Evolutionary conservation across 2,113 vertebrate species (phyloP), one percentile per base, ranked within the genome.

Genomic region (Ciconia maguari): DNA sequence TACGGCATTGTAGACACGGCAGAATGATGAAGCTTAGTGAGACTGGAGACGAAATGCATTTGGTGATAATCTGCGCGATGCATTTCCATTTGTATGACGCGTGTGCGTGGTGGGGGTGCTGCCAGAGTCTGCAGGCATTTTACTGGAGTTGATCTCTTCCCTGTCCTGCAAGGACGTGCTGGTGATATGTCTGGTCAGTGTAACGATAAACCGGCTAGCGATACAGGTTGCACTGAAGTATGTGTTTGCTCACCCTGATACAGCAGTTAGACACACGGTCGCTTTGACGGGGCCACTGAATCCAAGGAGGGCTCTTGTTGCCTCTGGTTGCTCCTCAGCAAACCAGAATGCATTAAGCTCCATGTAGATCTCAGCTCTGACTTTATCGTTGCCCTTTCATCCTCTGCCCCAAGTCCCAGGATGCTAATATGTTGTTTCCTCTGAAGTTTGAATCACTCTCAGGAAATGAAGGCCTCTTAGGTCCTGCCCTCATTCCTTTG

Each of bases 181-280:
- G 38, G 42, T 10, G 60, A 0, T 61, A 7, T 22, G 34, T 21
- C 36, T 86, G 68, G 4, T 49, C 61, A 57, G 54, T 0, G 24
- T 29, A 49, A 46, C 0, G 11, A 6, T 2, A 4, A 5, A 18
- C 7, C 18, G 55, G 30, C 29, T 38, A 14, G 60, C 25, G 51
- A 5, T 9, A 21, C 6, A 22, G 22, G 61, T 57, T 36, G 46
- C 25, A 19, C 20, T 20, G 42, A 32, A 30, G 9, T 14, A 42
- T 9, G 42, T 27, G 48, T 29, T 32, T 83, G 30, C 87, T 11
- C 9, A 41, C 60, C 1, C 32, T 7, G 20, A 0, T 7, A 9
- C 22, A n/a, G 38, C 87, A 76, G 9, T 5, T 9, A 4, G 2
- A 4, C 44, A 7, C 21, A 0, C 0, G 5, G 24, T 36, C 2